Evolutionary conservation across 1,140 invertebrate genomes (phyloP), one percentile per base, ranked within the genome.

Genomic region (Bombus consobrinus): DNA sequence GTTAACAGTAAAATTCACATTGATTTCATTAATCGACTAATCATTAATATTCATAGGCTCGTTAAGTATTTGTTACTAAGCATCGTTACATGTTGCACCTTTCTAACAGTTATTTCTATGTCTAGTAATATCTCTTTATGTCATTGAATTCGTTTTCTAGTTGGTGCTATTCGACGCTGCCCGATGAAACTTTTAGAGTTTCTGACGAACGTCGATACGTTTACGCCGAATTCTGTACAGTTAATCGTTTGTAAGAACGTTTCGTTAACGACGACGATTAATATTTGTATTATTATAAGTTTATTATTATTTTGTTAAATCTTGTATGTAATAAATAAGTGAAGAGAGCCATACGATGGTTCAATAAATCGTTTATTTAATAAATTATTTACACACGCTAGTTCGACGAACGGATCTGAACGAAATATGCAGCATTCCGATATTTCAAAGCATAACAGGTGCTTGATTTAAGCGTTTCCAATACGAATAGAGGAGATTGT

Each of bases 321-420:
- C 66, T 82, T 83, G 59, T 91, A 91, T 87, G 90, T 88, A 92
- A 92, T 92, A 92, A 91, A 92, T 57, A n/a, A 89, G 82, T 86
- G 34, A 47, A 86, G 28, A 59, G 77, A 75, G 79, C 25, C 28
- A 22, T 66, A 15, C 8, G 37, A 6, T 12, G 13, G 37, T 77
- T 39, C 12, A 5, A 13, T 39, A 10, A 4, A 71, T 39, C 4
- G 10, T 39, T 39, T 39, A 13, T 71, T 39, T 39, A n/a, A 37
- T 12, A 12, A 25, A 28, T 69, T 62, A 62, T 62, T 62, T n/a
- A 62, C 59, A n/a, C 59, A 62, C 1, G 28, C 28, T 62, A 2
- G 28, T 62, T 62, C 1, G 59, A 62, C 28, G 12, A 53, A 53
- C 15, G 47, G 47, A 62, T n/a, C 12, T 0, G 28, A 62, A 62